A percentile compares a stretch with the other conserved stretches of the same genome.
These are phyloP conservation scores for Haplotaxodon microlepis DNA, from an alignment of 2,113 vertebrate species.

Conservation along the genomic window DNA sequence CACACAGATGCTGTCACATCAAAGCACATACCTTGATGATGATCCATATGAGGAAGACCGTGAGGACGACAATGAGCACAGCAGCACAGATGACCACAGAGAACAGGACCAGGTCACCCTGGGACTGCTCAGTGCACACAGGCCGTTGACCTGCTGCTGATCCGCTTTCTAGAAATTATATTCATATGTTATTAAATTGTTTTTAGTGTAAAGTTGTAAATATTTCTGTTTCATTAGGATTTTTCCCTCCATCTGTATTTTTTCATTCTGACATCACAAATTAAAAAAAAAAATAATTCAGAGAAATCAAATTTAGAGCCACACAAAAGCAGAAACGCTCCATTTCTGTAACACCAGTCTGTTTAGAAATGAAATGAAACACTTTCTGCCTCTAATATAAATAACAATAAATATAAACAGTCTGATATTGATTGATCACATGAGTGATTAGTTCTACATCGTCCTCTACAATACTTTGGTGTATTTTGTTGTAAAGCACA, in stretches of 20 bases:
- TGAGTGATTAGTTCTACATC: not conserved
- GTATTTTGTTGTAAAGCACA: not conserved
- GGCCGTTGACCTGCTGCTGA: accelerated
- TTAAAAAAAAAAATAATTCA: not conserved
- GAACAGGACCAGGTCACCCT: not conserved
- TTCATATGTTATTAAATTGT: not conserved
- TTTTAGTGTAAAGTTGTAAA: too few relatives aligned
- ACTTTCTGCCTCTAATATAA: not conserved
- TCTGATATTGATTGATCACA: not conserved
- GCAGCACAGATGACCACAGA: not conserved
- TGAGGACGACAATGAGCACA: not conserved
- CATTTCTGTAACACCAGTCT: not conserved
- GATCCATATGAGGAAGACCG: not conserved
- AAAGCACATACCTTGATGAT: not conserved
- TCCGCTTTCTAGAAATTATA: not conserved
- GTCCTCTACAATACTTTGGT: not conserved
- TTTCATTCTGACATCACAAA: not conserved
- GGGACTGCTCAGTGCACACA: accelerated
- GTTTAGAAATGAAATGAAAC: not conserved
- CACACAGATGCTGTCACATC: not conserved
- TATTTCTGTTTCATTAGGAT: not conserved
- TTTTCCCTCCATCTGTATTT: not conserved
- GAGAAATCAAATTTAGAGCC: not conserved
- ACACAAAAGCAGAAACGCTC: not conserved
- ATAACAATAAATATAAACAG: not conserved